Base-by-base conservation (phyloP, 2,888 invertebrate genomes). In the Caenorhabditis sp. region DNA sequence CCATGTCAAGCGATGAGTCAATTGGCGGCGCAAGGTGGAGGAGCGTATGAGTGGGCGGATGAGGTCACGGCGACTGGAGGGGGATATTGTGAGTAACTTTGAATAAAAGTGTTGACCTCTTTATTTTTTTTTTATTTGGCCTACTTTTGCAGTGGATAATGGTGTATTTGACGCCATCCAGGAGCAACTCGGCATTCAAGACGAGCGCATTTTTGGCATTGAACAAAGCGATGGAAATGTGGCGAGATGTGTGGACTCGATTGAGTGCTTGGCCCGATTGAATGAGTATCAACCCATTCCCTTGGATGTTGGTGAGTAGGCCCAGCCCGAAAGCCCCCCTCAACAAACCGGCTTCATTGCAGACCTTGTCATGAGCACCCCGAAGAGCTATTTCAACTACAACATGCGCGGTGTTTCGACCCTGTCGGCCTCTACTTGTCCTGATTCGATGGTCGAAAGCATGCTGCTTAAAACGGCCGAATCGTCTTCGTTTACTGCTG, bases 241-340 rank as follows among this genome's bases (percentile, higher is more conserved):
- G 25, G 62, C 57, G 12, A 63, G 58, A 56, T 38, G 61, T 23
- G 61, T 73, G 25, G 73, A 73, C 49, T 73, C 73, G 53, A 66
- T 66, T 52, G 73, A 73, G 56, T 73, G 73, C 26, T 57, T 73
- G 25, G 20, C 56, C 4, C 58, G 60, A 10, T 52, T 73, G 50
- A 66, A 65, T 10, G n/a, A 63, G 0, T 73, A 68, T 52, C 56
- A 69, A 20, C 73, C 69, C 21, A 43, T 66, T 23, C 66, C 68
- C 1, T 61, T 72, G 14, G 65, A 68, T 26, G 64, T 72, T 26
- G 38, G 38, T 25, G n/a, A 60, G 49, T 43, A n/a, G n/a, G n/a
- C n/a, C n/a, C n/a, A n/a, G n/a, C n/a, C n/a, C n/a, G n/a, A n/a
- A n/a, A n/a, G n/a, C n/a, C n/a, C n/a, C n/a, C n/a, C n/a, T n/a